phyloP scores from a whole-genome alignment of 2,888 invertebrate species.

The Xestia sexstrigata region DNA sequence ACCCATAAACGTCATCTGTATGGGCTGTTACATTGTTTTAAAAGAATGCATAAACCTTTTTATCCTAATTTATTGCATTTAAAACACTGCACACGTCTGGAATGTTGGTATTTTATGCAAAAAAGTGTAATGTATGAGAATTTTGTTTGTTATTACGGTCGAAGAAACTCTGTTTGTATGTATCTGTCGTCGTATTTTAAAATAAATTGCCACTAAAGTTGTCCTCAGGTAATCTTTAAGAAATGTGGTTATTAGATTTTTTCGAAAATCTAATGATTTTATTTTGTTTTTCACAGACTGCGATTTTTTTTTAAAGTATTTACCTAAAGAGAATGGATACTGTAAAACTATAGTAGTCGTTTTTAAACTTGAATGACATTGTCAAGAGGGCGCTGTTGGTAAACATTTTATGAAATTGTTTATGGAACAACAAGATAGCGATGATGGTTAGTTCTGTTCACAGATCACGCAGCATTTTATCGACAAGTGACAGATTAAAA shows the following conservation, averaged over 20 bases:
- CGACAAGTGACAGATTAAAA: background rate
- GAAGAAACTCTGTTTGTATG: slow-evolving; percentile 20
- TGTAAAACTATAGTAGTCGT: background rate
- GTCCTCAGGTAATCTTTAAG: slow-evolving; percentile 6
- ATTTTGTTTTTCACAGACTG: background rate
- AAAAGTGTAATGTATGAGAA: slow-evolving; percentile 22
- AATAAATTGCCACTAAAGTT: slow-evolving; percentile 1
- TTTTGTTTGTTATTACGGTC: slow-evolving; percentile 25
- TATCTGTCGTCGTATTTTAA: slow-evolving; percentile 17
- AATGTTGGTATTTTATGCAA: slow-evolving; percentile 31
- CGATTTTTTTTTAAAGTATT: background rate
- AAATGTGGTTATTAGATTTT: slow-evolving; percentile 5
- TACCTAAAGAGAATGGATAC: background rate
- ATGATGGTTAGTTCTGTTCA: background rate
- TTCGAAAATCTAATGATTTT: background rate
- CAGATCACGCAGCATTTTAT: background rate
- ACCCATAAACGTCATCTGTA: slow-evolving; percentile 22
- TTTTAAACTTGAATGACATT: background rate
- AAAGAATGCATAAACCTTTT: slow-evolving; percentile 39
- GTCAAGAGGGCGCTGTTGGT: background rate
- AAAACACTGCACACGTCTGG: slow-evolving; percentile 20
- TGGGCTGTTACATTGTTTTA: slow-evolving; percentile 4
- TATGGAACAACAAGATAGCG: background rate
- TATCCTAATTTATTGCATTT: slow-evolving; percentile 42
- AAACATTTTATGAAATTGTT: background rate